Evolutionary conservation across 2,888 invertebrate species (phyloP), one percentile per base, ranked within the genome.

Genomic region (Linyphia triangularis): DNA sequence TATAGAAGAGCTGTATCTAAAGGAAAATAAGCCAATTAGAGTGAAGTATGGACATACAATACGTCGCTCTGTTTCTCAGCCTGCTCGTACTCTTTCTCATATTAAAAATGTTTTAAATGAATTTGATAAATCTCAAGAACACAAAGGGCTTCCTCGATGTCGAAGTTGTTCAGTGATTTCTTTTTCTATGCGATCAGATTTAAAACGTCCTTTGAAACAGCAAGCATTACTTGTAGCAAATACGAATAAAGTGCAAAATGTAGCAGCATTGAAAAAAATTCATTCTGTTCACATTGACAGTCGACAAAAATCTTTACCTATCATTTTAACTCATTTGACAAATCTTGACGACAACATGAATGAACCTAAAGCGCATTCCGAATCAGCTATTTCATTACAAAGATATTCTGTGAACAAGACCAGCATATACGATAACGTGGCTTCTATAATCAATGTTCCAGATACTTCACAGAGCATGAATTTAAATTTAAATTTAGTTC

Each of bases 161-260:
- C 90, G 90, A 90, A 90, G 90, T 83, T 90, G 90, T 24, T 90
- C 90, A n/a, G 79, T 90, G 19, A 89, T 90, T 33, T 85, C 90
- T n/a, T 70, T 89, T 26, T 73, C 84, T 28, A 88, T 90, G 70
- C 79, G 95, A 86, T 94, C 94, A 89, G 94, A 95, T 72, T 94
- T 97, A 85, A 95, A 96, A 92, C 96, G 97, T 30, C 97, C 97
- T 4, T 94, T 96, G 91, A 90, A 97, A 75, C 97, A 97, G 92
- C 96, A 97, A 93, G 97, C 97, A 65, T 96, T 96, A 61, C 96
- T 97, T 93, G 97, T 97, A 93, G 96, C 96, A 92, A 95, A 95
- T 91, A 93, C 95, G 16, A 97, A 96, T 93, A 95, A 95, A 84
- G 95, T 97, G 94, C 93, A 97, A 73, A 96, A 96, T 92, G 95